Evolutionary conservation across 1,140 invertebrate species (phyloP).

Genomic region (Diprion similis): DNA sequence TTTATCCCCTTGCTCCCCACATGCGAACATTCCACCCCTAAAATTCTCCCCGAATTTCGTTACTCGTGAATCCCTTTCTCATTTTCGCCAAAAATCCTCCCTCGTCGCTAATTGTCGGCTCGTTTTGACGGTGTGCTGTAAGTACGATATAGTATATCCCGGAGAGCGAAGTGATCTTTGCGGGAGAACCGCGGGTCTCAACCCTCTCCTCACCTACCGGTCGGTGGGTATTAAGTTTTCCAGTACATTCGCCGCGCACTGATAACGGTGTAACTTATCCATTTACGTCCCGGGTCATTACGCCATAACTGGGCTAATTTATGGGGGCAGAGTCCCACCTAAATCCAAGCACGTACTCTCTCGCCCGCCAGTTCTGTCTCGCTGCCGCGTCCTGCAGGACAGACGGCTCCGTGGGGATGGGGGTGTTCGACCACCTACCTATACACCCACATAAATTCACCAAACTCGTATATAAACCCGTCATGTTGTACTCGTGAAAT

Average conservation of each 20-base stretch:
- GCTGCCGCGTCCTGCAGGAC: neutral
- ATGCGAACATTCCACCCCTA: no score
- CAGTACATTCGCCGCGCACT: conserved; percentile 16
- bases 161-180: neutral
- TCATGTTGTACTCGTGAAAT: neutral
- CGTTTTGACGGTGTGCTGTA: neutral
- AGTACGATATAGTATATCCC: neutral
- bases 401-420: conserved; percentile 1
- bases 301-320: conserved; percentile 14
- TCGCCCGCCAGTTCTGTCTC: conserved; percentile 2
- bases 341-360: conserved; percentile 8
- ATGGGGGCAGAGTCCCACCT: conserved; percentile 1
- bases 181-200: neutral
- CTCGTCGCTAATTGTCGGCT: no score
- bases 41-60: conserved; percentile 11
- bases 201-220: neutral
- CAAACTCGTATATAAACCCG: neutral
- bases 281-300: conserved; percentile 19
- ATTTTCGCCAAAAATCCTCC: no score
- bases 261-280: conserved; percentile 16
- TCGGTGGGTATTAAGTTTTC: conserved; percentile 16
- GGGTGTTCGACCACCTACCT: neutral
- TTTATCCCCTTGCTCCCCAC: no score
- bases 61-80: neutral
- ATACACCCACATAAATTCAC: neutral